Evolutionary conservation across 2,113 vertebrate species (phyloP).

Genomic region (Mobula birostris): DNA sequence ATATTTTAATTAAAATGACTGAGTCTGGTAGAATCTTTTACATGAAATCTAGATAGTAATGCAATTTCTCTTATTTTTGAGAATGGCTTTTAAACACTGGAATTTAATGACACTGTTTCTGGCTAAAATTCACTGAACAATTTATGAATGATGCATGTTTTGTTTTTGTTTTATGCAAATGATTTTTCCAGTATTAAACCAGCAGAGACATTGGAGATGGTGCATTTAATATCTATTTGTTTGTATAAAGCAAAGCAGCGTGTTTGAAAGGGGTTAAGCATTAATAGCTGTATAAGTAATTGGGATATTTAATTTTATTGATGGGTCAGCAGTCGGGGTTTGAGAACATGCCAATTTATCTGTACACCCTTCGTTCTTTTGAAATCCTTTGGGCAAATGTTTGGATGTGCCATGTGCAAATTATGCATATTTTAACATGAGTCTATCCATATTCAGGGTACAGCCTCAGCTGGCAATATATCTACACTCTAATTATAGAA

Average conservation of each 20-base stretch:
- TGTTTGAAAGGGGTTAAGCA: background rate
- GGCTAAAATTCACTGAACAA: background rate
- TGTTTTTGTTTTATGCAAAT: background rate
- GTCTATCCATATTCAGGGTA: background rate
- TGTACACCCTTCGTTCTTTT: background rate
- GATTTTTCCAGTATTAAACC: slow-evolving; percentile 29
- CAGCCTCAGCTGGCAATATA: slow-evolving; percentile 38
- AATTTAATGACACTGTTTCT: slow-evolving; percentile 40
- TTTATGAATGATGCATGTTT: slow-evolving; percentile 28
- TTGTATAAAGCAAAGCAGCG: background rate
- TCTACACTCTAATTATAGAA: slow-evolving; percentile 52
- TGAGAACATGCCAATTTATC: background rate
- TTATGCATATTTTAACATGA: slow-evolving; percentile 1
- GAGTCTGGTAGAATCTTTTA: background rate
- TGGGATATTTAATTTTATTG: background rate
- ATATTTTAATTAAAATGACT: slow-evolving; percentile 44
- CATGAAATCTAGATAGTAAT: background rate
- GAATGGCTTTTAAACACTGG: slow-evolving; percentile 56
- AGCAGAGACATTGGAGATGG: background rate
- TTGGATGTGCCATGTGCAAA: background rate
- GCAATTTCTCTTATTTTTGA: background rate
- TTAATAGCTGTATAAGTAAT: background rate
- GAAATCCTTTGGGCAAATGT: background rate
- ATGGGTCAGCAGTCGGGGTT: background rate
- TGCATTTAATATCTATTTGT: background rate